Base-by-base conservation (phyloP, 1,140 invertebrate genomes). In the Drosophila teissieri region DNA sequence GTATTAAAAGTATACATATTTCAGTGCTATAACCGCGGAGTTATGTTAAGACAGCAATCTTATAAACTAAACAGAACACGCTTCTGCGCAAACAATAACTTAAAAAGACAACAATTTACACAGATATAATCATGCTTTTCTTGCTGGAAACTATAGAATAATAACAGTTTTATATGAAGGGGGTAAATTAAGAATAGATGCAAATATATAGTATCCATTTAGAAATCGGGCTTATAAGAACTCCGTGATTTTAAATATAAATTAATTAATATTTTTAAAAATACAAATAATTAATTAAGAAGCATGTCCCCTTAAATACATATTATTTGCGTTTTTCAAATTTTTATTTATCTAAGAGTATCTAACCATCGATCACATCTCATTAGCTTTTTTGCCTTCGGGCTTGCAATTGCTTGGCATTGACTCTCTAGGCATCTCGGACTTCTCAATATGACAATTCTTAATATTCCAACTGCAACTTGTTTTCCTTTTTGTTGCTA, bases 381-480 rank as follows among this genome's bases (percentile, higher is more conserved):
- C 22, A 40, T 36, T 52, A 8, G 36, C n/a, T 51, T 14, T 36
- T 63, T 34, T 17, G 39, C 37, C 40, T 39, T 52, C 45, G 14
- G 36, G n/a, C 22, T 61, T 31, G 24, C 19, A 22, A 27, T 17
- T 14, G 14, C 45, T 80, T 73, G 75, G 61, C 72, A 68, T 89
- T 79, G 79, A 69, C 56, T 72, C 34, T 63, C 48, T 19, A 78
- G 82, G 82, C 82, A 85, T 75, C 79, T 62, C 27, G 24, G 83
- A 56, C 74, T 86, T 78, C 62, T 79, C 83, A 73, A 83, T 88
- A 88, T 88, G 84, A 88, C 84, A 80, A 89, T 89, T 88, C 84
- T 88, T 84, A 84, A 88, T 88, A 88, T 88, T 88, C 80, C 82
- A 78, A 46, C 56, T 67, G 72, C 84, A 80, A 89, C 76, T 89